phyloP scores from a whole-genome alignment of 2,888 invertebrate species.

The Lasius fuliginosus region DNA sequence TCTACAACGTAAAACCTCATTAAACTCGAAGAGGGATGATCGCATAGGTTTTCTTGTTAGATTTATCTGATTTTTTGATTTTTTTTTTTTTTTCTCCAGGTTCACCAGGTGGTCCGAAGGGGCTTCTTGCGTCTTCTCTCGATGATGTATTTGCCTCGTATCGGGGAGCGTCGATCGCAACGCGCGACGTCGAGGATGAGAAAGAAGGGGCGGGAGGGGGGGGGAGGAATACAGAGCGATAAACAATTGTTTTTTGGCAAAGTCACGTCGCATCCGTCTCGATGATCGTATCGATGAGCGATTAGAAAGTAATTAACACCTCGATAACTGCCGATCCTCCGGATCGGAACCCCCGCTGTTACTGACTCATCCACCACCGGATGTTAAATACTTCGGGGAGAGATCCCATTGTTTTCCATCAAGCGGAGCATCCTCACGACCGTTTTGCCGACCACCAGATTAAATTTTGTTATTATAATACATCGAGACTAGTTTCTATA shows the following conservation, averaged over 20 bases:
- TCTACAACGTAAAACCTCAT: background rate
- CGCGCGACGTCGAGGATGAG: slow-evolving; percentile 62
- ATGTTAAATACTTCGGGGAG: slow-evolving; percentile 53
- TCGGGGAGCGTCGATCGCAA: slow-evolving; percentile 72
- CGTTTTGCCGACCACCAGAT: slow-evolving; percentile 38
- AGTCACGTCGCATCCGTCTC: slow-evolving; percentile 39
- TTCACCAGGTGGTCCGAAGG: slow-evolving; percentile 78
- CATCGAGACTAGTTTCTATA: background rate
- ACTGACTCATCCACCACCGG: slow-evolving; percentile 63
- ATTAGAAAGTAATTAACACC: slow-evolving; percentile 77
- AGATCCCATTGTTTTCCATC: slow-evolving; percentile 63
- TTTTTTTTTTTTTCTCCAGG: slow-evolving; percentile 52
- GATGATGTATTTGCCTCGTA: slow-evolving; percentile 74
- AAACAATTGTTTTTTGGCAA: slow-evolving; percentile 61
- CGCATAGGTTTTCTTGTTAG: slow-evolving; percentile 40
- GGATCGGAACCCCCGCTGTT: slow-evolving; percentile 66
- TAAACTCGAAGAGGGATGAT: background rate
- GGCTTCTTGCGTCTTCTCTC: slow-evolving; percentile 3
- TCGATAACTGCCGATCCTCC: slow-evolving; percentile 57
- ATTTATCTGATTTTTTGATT: slow-evolving; percentile 68
- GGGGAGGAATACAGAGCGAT: slow-evolving; percentile 38
- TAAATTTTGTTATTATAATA: slow-evolving; percentile 24
- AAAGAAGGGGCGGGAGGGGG: background rate
- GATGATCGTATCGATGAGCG: slow-evolving; percentile 49
- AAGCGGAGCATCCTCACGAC: slow-evolving; percentile 53